Conservation (phyloP, 2,888 invertebrate species). For the Himalopsyche kuldschensis region DNA sequence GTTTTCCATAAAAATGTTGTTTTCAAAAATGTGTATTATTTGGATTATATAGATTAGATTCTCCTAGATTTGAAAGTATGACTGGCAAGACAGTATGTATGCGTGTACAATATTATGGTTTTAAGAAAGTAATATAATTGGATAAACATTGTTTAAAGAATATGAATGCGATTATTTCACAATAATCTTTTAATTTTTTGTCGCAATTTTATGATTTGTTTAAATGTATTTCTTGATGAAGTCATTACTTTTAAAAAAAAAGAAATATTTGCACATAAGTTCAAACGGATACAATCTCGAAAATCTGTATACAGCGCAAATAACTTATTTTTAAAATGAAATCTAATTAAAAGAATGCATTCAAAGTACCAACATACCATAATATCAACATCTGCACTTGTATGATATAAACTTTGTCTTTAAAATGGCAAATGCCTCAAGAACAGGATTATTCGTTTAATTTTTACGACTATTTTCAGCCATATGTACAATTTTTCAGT, state of each 20-base stretch:
- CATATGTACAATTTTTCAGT: neutral
- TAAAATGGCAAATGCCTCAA: neutral
- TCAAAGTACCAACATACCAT: no score
- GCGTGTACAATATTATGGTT: neutral
- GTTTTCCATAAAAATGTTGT: neutral
- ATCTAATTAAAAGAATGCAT: neutral
- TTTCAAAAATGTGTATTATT: neutral
- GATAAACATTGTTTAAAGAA: neutral
- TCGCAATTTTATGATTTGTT: neutral
- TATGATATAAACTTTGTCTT: neutral
- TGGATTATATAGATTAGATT: conserved; percentile 3
- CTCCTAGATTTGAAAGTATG: neutral
- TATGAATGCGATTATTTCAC: neutral
- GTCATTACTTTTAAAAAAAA: neutral
- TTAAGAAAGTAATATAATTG: no score
- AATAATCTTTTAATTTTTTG: neutral
- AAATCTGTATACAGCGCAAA: neutral
- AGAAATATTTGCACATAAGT: neutral
- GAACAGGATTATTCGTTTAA: no score
- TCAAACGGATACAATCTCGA: neutral
- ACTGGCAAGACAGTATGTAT: neutral
- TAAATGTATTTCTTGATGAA: neutral
- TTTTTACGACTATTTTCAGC: neutral
- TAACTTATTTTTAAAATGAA: neutral
- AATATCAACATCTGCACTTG: neutral